A percentile compares a stretch with the other conserved stretches of the same genome.
These are phyloP conservation scores for Ceratothoa steindachneri DNA, from an alignment of 2,888 invertebrate genomes.

Conservation along the genomic window DNA sequence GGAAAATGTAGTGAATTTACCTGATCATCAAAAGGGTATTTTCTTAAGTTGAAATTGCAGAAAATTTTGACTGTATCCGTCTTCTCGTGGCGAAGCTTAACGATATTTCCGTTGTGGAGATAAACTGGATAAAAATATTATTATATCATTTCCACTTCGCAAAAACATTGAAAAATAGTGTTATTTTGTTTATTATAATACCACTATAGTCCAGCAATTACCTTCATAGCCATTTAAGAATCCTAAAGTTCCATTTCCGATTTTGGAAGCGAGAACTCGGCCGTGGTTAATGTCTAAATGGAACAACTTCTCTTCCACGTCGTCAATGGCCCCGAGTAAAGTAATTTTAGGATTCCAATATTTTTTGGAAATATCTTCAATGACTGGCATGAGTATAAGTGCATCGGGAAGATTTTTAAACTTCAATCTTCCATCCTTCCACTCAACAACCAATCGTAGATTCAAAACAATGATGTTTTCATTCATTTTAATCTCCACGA, in stretches of 20 bases:
- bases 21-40: not conserved
- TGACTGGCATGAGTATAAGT: not conserved
- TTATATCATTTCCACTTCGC: too few relatives aligned
- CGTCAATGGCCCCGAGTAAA: not conserved
- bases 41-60: not conserved
- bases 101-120: not conserved
- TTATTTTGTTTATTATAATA: too few relatives aligned
- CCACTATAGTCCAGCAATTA: too few relatives aligned
- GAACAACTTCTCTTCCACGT: not conserved
- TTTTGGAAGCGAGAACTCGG: not conserved
- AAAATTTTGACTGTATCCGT: not conserved
- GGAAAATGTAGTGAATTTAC: too few relatives aligned
- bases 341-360: not conserved
- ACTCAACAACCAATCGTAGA: not conserved
- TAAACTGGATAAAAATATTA: too few relatives aligned
- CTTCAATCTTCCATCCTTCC: not conserved
- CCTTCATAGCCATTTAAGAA: conserved; percentile 1
- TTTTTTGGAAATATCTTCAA: not conserved
- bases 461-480: not conserved
- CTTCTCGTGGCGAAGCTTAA: not conserved
- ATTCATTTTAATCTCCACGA: not conserved
- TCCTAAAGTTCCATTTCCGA: not conserved
- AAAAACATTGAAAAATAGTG: too few relatives aligned
- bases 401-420: not conserved
- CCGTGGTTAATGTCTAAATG: not conserved